Conservation (phyloP, 2,888 invertebrate genomes). For the Yponomeuta cagnagella region DNA sequence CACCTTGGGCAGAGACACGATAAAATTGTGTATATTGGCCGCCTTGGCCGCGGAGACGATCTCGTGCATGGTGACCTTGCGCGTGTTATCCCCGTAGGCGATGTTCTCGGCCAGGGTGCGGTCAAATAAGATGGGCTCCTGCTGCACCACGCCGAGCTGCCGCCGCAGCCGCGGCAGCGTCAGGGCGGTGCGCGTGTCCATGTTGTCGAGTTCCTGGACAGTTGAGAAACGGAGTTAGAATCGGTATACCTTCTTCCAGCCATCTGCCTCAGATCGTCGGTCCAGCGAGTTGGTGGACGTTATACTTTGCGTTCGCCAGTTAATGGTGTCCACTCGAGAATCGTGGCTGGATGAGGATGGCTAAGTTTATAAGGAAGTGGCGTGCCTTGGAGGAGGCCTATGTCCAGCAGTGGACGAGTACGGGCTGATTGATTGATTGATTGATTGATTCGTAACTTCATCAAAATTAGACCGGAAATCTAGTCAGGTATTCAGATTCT, state of each 20-base stretch:
- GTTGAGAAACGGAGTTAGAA: not conserved
- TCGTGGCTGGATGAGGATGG: too few species aligned
- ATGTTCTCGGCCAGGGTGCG: conserved; percentile 90
- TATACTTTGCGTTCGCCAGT: too few species aligned
- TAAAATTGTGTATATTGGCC: conserved; percentile 88
- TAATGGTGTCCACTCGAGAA: too few species aligned
- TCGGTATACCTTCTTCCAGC: not conserved
- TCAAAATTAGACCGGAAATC: too few species aligned
- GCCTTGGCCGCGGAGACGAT: conserved; percentile 84
- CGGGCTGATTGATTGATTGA: too few species aligned
- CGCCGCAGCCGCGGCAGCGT: conserved; percentile 81
- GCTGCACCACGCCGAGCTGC: conserved; percentile 88
- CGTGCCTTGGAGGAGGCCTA: too few species aligned
- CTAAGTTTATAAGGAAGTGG: too few species aligned
- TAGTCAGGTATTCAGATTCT: too few species aligned
- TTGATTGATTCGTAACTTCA: too few species aligned
- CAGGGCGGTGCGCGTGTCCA: conserved; percentile 73
- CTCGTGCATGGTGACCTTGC: conserved; percentile 81
- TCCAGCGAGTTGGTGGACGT: too few species aligned
- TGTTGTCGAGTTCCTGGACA: conserved; percentile 69
- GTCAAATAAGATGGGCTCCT: conserved; percentile 90
- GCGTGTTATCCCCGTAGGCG: conserved; percentile 87
- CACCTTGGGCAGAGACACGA: conserved; percentile 81
- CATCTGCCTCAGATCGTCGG: too few species aligned
- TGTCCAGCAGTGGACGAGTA: too few species aligned